These are phyloP conservation scores for Drosophila saltans DNA, from an alignment of 1,140 invertebrate species.

Conservation along the genomic window DNA sequence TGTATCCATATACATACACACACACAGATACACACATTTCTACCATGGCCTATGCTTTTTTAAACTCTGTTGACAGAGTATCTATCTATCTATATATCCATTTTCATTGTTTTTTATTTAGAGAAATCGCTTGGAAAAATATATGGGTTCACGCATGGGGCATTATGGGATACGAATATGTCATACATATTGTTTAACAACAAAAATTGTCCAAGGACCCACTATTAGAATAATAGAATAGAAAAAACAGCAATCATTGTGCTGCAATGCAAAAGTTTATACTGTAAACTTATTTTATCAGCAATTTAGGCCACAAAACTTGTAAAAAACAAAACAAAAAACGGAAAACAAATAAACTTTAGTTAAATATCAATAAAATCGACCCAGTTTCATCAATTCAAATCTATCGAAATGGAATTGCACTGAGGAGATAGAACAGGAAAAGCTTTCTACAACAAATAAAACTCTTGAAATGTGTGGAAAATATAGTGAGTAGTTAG, in stretches of 20 bases:
- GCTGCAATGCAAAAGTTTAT: neutral
- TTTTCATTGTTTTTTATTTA: conserved; percentile 19
- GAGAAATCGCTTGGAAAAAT: conserved; percentile 59
- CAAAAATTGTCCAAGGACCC: conserved; percentile 1
- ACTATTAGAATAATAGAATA: conserved; percentile 2
- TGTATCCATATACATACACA: neutral
- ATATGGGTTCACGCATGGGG: conserved; percentile 26
- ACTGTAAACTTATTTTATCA: neutral
- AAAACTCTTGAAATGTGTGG: too few relatives aligned
- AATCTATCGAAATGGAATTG: too few relatives aligned
- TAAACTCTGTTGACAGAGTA: conserved; percentile 47
- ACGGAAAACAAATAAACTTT: neutral
- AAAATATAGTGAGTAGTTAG: too few relatives aligned
- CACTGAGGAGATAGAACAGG: too few relatives aligned
- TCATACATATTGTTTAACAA: neutral
- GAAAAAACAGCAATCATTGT: neutral
- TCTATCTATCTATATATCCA: conserved; percentile 42
- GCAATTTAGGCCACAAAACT: neutral
- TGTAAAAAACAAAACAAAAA: neutral
- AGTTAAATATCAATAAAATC: neutral
- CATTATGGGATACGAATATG: conserved; percentile 13
- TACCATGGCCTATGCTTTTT: conserved; percentile 55
- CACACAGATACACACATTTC: neutral
- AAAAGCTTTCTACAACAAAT: too few relatives aligned
- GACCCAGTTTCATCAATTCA: neutral